Conservation (phyloP, 2,888 invertebrate species). For the Automeris io region DNA sequence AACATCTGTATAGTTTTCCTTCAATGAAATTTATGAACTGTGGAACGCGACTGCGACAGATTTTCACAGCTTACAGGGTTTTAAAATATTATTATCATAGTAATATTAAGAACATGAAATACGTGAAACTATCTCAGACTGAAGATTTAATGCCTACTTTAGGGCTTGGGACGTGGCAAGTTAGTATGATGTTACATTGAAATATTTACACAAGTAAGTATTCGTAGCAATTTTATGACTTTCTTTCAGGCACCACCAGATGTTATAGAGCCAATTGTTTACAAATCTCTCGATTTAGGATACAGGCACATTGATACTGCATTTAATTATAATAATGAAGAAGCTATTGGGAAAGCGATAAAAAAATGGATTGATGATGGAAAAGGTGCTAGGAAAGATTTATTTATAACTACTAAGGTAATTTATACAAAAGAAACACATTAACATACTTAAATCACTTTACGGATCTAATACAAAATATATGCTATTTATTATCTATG, state of each 20-base stretch:
- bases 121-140: constrained; percentile 59
- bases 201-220: constrained; percentile 8
- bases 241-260: constrained; percentile 75
- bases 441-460: not conserved
- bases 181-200: constrained; percentile 28
- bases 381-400: constrained; percentile 80
- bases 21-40: constrained; percentile 35
- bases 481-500: not conserved
- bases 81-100: constrained; percentile 27
- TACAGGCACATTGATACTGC: constrained; percentile 89
- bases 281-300: constrained; percentile 81
- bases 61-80: constrained; percentile 19
- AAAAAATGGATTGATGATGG: constrained; percentile 80
- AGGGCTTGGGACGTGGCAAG: constrained; percentile 86
- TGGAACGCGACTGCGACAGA: constrained; percentile 23
- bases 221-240: not conserved
- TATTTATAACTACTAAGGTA: constrained; percentile 90
- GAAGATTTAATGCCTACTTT: constrained; percentile 81
- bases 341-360: constrained; percentile 82
- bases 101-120: constrained; percentile 57
- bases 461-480: not conserved
- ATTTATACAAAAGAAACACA: not conserved
- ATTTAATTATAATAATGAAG: constrained; percentile 87
- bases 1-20: constrained; percentile 33
- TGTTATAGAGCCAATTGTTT: constrained; percentile 79